A percentile compares a stretch with the other conserved stretches of the same genome.
Evolutionary conservation across 2,888 invertebrate species (phyloP).

Genomic region (Drosophila kanekoi): DNA sequence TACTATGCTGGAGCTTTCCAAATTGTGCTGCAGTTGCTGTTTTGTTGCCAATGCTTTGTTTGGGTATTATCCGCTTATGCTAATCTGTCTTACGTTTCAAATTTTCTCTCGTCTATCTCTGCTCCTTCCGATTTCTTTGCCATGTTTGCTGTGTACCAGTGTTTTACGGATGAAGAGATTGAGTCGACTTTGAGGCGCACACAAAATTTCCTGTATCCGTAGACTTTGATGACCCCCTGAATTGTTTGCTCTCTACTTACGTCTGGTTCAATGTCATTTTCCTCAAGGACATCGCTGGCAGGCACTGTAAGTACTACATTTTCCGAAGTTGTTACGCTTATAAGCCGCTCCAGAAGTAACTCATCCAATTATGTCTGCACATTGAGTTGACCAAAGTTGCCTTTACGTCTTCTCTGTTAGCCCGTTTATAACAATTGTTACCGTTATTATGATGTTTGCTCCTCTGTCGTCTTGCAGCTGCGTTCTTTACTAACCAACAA

Average conservation of each 20-base stretch:
- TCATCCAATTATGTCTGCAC: conserved; percentile 64
- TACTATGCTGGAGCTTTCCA: conserved; percentile 30
- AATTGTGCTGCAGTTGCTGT: conserved; percentile 37
- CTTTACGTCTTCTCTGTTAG: conserved; percentile 33
- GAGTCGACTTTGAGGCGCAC: conserved; percentile 57
- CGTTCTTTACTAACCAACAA: conserved; percentile 61
- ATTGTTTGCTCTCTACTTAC: conserved; percentile 26
- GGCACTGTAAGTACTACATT: conserved; percentile 69
- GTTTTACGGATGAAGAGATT: conserved; percentile 60
- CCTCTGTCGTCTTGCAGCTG: conserved; percentile 18
- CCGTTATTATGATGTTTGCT: conserved; percentile 26
- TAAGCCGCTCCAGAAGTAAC: conserved; percentile 26
- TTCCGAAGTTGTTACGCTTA: conserved; percentile 45
- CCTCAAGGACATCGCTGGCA: conserved; percentile 70
- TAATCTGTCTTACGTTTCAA: conserved; percentile 75
- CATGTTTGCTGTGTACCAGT: conserved; percentile 32
- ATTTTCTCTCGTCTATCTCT: conserved; percentile 33
- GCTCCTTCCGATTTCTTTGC: conserved; percentile 19
- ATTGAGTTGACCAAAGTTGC: conserved; percentile 57
- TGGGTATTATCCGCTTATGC: conserved; percentile 77
- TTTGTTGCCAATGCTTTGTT: conserved; percentile 42
- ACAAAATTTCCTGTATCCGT: conserved; percentile 32
- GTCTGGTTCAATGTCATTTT: conserved; percentile 68
- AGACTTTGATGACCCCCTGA: conserved; percentile 61
- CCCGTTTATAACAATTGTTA: conserved; percentile 59